These are phyloP conservation scores for Seira sanloemensis DNA, from an alignment of 2,888 invertebrate species.

Conservation along the genomic window DNA sequence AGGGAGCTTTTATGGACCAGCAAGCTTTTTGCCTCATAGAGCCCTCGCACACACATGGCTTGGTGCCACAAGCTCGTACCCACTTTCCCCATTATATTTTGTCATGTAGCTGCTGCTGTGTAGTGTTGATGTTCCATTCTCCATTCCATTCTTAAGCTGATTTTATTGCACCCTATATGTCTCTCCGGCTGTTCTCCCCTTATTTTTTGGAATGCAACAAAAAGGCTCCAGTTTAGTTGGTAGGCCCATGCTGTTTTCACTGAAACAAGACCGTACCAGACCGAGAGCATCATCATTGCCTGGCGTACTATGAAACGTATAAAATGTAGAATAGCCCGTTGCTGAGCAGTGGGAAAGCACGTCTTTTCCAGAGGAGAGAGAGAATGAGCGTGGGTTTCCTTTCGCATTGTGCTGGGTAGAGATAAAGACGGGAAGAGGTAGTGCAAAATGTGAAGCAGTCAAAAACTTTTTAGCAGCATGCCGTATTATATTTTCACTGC, in stretches of 20 bases:
- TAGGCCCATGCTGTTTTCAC: neutral
- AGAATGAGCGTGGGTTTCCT: neutral
- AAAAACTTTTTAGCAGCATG: neutral
- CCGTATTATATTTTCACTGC: no score
- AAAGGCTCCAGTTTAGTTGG: neutral
- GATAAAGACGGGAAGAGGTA: neutral
- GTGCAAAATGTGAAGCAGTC: neutral
- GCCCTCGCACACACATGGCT: neutral
- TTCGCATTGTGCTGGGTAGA: neutral
- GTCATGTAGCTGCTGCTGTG: neutral
- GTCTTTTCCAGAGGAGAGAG: neutral
- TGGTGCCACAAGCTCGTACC: neutral
- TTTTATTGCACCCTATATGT: neutral
- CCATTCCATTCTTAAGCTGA: neutral
- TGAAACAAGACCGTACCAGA: neutral
- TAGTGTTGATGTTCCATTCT: neutral
- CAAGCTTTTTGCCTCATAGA: neutral
- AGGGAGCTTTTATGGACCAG: neutral
- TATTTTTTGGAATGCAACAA: neutral
- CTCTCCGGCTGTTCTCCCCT: conserved; percentile 12
- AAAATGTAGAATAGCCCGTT: no score
- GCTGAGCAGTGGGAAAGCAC: no score
- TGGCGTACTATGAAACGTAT: no score
- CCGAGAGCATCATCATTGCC: neutral
- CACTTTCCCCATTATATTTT: neutral